phyloP scores from a whole-genome alignment of 2,888 invertebrate genomes.

The Acanthosoma haemorrhoidale region DNA sequence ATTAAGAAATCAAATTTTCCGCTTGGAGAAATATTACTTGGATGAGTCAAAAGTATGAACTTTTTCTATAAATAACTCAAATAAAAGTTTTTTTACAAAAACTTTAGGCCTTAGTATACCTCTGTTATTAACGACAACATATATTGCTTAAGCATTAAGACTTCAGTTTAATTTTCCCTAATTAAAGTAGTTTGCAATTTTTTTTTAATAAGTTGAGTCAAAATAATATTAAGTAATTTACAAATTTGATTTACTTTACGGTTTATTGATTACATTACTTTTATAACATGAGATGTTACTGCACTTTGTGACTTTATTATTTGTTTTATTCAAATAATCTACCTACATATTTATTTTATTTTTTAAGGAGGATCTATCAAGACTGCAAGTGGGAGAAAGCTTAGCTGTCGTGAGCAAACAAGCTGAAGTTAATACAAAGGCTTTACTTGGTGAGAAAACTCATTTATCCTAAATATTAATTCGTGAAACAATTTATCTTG shows the following conservation, averaged over 20 bases:
- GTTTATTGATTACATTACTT: too few species aligned
- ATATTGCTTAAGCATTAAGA: not conserved
- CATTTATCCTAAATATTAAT: too few species aligned
- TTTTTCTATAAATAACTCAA: not conserved
- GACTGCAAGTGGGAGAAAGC: constrained; percentile 36
- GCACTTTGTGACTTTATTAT: too few species aligned
- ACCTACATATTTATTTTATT: not conserved
- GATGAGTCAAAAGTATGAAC: too few species aligned
- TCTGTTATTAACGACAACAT: not conserved
- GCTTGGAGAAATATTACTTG: too few species aligned
- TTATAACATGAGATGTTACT: too few species aligned
- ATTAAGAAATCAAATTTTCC: too few species aligned
- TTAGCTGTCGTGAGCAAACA: constrained; percentile 37
- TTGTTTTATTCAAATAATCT: too few species aligned
- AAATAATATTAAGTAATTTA: not conserved
- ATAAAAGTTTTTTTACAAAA: not conserved
- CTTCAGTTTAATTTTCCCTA: not conserved
- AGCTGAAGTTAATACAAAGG: constrained; percentile 38
- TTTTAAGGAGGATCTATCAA: constrained; percentile 37
- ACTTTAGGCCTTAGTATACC: not conserved
- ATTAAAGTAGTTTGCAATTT: not conserved
- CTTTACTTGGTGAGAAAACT: constrained; percentile 30
- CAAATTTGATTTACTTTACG: not conserved
- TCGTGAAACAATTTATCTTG: too few species aligned
- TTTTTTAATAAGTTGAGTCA: not conserved